Percentiles rank a stretch among this genome's conserved stretches.
These are phyloP conservation scores for Trisateles emortualis DNA, from an alignment of 2,888 invertebrate genomes.

Conservation along the genomic window DNA sequence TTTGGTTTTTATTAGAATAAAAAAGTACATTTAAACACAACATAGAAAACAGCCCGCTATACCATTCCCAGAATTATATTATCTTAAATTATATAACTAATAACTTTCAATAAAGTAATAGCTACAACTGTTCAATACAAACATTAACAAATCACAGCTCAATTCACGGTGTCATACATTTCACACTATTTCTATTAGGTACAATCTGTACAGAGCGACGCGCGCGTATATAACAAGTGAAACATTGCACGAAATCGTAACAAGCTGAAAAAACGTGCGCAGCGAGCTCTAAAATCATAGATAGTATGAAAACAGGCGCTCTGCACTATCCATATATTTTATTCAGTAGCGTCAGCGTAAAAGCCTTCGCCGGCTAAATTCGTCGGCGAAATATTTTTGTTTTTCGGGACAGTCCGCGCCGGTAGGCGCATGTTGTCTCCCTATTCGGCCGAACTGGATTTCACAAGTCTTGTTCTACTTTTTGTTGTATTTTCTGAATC, in stretches of 20 bases:
- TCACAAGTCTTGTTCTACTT: constrained; percentile 49
- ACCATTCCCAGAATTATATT: too few species aligned
- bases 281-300: constrained; percentile 47
- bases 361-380: constrained; percentile 53
- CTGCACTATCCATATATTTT: constrained; percentile 60
- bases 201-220: constrained; percentile 4
- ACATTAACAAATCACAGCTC: neutral
- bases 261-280: constrained; percentile 35
- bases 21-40: too few species aligned
- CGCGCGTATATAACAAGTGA: constrained; percentile 16
- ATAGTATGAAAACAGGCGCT: constrained; percentile 43
- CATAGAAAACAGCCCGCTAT: too few species aligned
- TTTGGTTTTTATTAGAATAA: too few species aligned
- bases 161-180: neutral
- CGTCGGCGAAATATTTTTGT: constrained; percentile 49
- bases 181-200: neutral
- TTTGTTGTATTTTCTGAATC: constrained; percentile 38
- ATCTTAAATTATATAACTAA: too few species aligned
- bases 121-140: too few species aligned
- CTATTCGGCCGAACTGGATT: constrained; percentile 49
- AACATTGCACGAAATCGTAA: constrained; percentile 41
- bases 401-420: constrained; percentile 46
- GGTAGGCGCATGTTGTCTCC: constrained; percentile 59
- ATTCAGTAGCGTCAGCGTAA: constrained; percentile 59
- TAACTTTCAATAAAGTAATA: too few species aligned